Evolutionary conservation across 2,888 invertebrate genomes (phyloP), one percentile per base, ranked within the genome.

Genomic region (Agrotis segetum): DNA sequence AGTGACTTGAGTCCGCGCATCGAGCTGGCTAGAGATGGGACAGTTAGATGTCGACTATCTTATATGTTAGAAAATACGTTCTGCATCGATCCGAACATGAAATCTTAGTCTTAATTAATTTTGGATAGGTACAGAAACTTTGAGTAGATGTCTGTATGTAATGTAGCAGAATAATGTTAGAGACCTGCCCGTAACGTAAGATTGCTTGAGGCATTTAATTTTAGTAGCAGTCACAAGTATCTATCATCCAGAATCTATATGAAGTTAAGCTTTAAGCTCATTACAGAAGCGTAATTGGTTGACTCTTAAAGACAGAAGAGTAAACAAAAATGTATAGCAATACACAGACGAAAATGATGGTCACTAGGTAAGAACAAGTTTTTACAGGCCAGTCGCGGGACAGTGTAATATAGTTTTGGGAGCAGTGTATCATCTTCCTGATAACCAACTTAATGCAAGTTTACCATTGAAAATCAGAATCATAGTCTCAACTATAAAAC

Each of bases 1-100:
- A 83, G 85, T 89, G 88, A 84, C 61, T 78, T 81, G 77, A 79
- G 79, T 80, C 78, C 80, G 75, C 75, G 78, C 80, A 72, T 67
- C 64, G 62, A 67, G 61, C 9, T 64, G n/a, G 50, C 56, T 85
- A 88, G 89, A 73, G 88, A 79, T 81, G 88, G 49, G 61, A 44
- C 0, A 9, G 0, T 5, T 14, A 2, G 7, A 19, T 79, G 24
- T 72, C 80, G 84, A 83, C 2, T 4, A 29, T 3, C 2, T 29
- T 29, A 6, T 34, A 7, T 34, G 34, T 34, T 1, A 40, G 11
- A 29, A 29, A 56, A 5, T n/a, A 6, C 29, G n/a, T n/a, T 0
- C 13, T n/a, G 40, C 11, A 40, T 40, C 40, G 40, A 40, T 40
- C 40, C 40, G 11, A 40, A 40, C 40, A 34, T 7, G 34, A 34